A percentile compares a stretch with the other conserved stretches of the same genome.
Conservation (phyloP, 2,888 invertebrate species). For the Agrilus mali region DNA sequence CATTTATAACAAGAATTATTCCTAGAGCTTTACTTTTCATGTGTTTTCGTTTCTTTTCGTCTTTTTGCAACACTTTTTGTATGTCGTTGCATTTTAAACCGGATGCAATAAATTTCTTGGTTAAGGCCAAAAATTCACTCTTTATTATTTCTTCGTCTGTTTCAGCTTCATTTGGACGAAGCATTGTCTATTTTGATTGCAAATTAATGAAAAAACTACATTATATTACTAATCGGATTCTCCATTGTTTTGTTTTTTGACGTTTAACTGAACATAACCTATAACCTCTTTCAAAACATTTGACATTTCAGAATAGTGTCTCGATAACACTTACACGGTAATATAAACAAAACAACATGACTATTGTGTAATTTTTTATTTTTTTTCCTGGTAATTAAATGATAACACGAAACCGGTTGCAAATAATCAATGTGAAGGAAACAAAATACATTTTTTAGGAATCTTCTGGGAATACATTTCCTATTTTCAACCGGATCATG, state of each 20-base stretch:
- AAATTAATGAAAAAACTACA: neutral
- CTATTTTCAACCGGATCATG: conserved; percentile 15
- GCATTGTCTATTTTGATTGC: conserved; percentile 17
- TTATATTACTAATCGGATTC: neutral
- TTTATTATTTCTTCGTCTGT: neutral
- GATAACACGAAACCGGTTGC: neutral
- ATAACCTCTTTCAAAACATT: too few relatives aligned
- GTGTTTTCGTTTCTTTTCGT: neutral
- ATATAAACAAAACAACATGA: too few relatives aligned
- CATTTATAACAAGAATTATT: conserved; percentile 8
- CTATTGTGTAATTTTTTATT: too few relatives aligned
- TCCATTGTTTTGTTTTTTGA: too few relatives aligned
- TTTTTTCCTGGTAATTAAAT: too few relatives aligned
- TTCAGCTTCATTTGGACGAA: conserved; percentile 16
- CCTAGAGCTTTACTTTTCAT: conserved; percentile 1
- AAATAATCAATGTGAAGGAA: conserved; percentile 16
- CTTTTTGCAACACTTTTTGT: neutral
- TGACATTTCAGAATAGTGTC: too few relatives aligned
- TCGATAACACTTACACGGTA: too few relatives aligned
- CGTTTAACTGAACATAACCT: too few relatives aligned
- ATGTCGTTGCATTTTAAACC: neutral
- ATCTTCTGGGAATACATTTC: too few relatives aligned
- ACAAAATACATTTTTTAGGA: conserved; percentile 21
- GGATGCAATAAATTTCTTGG: neutral
- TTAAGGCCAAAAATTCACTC: conserved; percentile 1